Evolutionary conservation across 2,113 vertebrate species (phyloP).

Genomic region (Rhagologus leucostigma): DNA sequence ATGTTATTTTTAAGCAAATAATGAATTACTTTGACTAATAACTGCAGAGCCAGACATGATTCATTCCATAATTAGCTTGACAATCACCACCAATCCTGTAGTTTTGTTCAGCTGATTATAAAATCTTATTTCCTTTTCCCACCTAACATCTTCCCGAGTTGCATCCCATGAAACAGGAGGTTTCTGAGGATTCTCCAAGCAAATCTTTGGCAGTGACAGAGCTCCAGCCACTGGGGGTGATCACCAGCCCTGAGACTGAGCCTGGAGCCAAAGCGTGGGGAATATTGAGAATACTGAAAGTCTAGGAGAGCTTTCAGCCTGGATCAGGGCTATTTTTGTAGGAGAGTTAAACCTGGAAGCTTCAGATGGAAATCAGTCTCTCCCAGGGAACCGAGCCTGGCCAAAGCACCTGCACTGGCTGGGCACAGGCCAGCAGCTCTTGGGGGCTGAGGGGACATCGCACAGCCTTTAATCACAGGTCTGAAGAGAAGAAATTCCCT

Average conservation of each 20-base stretch:
- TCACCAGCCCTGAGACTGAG: background rate
- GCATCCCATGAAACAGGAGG: fast-evolving
- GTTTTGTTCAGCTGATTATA: background rate
- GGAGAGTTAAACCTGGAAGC: background rate
- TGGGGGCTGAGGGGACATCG: background rate
- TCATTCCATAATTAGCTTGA: constrained; percentile 34
- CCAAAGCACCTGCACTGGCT: background rate
- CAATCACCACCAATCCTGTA: background rate
- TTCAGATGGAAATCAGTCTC: background rate
- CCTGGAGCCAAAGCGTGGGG: background rate
- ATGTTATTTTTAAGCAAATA: constrained; percentile 49
- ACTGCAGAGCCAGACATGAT: constrained; percentile 3
- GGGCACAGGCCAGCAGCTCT: background rate
- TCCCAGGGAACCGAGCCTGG: background rate
- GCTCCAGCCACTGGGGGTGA: background rate
- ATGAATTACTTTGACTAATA: constrained; percentile 44
- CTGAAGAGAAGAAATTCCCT: background rate
- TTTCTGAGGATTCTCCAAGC: background rate
- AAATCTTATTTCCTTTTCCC: background rate
- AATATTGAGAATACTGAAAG: too few relatives aligned
- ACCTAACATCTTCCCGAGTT: background rate
- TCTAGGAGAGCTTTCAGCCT: background rate
- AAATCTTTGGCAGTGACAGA: background rate
- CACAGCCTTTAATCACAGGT: background rate
- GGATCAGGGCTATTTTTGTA: background rate